Conservation (phyloP, 64 coral and sea anemone genomes). For the Montipora efflorescens region DNA sequence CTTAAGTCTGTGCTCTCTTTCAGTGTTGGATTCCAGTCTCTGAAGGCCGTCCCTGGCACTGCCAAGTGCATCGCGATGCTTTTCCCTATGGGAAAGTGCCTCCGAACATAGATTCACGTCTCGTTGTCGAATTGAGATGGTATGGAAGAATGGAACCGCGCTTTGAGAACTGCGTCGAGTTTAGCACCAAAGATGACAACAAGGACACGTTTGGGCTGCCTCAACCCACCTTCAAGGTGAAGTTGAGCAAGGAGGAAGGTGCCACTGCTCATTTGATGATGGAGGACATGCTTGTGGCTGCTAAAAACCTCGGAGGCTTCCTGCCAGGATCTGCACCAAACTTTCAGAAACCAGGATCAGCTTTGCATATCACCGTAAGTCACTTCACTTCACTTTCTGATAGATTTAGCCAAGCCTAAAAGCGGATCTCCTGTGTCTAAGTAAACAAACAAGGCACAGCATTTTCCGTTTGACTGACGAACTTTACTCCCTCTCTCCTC, state of each 20-base stretch:
- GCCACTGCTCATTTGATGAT: constrained; percentile 25
- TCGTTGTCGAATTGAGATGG: constrained; percentile 52
- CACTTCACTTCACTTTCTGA: not conserved
- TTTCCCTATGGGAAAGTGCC: constrained; percentile 24
- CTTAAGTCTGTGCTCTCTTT: not conserved
- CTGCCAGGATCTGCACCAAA: constrained; percentile 15
- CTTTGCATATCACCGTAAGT: constrained; percentile 41
- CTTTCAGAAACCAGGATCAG: constrained; percentile 38
- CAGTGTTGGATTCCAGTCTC: constrained; percentile 56
- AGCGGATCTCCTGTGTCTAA: too few relatives aligned
- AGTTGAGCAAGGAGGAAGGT: not conserved
- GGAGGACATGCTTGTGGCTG: constrained; percentile 24
- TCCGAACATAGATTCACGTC: not conserved
- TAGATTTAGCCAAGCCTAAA: too few relatives aligned
- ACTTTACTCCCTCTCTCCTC: too few relatives aligned
- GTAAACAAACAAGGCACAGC: too few relatives aligned
- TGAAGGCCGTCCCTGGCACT: constrained; percentile 38
- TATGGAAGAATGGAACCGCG: constrained; percentile 24
- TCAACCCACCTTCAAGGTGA: constrained; percentile 37
- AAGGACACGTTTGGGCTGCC: constrained; percentile 36
- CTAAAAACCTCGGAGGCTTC: not conserved
- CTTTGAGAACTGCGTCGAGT: constrained; percentile 31
- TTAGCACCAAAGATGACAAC: not conserved
- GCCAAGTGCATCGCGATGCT: constrained; percentile 45
- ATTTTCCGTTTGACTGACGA: too few relatives aligned